Conservation (phyloP, 2,888 invertebrate genomes). For the Neoitamus cyanurus region DNA sequence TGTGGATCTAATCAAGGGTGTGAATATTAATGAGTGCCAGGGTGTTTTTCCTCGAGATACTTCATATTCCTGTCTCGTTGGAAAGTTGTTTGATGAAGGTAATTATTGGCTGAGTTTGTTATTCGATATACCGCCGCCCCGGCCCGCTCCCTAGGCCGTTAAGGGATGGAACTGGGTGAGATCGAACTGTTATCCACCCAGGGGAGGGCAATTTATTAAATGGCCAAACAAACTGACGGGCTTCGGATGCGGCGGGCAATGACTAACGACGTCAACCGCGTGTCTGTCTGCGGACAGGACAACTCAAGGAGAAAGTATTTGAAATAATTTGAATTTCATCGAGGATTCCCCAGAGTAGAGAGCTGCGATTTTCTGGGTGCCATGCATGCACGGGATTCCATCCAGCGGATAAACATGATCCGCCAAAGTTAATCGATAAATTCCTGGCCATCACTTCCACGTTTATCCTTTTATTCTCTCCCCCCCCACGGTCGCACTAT, state of each 20-base stretch:
- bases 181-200: neutral
- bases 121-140: slow-evolving; percentile 27
- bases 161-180: neutral
- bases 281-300: neutral
- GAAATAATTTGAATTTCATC: slow-evolving; percentile 2
- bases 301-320: slow-evolving; percentile 13
- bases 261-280: neutral
- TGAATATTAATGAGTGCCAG: slow-evolving; percentile 45
- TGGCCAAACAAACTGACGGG: neutral
- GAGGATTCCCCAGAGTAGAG: neutral
- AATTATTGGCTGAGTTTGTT: slow-evolving; percentile 48
- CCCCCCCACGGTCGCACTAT: neutral
- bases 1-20: slow-evolving; percentile 34
- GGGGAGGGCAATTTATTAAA: slow-evolving; percentile 26
- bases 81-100: slow-evolving; percentile 48
- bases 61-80: slow-evolving; percentile 48
- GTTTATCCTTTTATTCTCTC: neutral
- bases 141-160: neutral
- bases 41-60: slow-evolving; percentile 44
- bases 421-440: slow-evolving; percentile 22
- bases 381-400: slow-evolving; percentile 23
- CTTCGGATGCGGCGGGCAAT: neutral
- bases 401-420: neutral
- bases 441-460: slow-evolving; percentile 12
- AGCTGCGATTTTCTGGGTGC: neutral